Percentiles rank a stretch among this genome's conserved stretches.
Conservation (phyloP, 2,113 vertebrate species). For the Bubo scandiacus region DNA sequence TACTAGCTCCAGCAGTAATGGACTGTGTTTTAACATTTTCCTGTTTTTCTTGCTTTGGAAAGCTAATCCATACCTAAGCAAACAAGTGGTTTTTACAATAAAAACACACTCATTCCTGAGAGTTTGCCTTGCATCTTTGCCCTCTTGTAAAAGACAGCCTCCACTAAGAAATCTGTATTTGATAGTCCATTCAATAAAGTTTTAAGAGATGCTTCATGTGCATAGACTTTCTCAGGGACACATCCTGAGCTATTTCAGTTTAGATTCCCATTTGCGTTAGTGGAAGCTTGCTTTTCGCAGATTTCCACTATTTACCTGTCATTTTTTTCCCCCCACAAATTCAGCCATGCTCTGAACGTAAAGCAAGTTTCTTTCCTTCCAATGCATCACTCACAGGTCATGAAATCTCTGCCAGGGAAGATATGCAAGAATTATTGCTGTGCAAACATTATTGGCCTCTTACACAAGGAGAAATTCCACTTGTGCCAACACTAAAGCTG, state of each 20-base stretch:
- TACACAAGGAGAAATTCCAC: background rate
- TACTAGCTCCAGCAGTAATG: background rate
- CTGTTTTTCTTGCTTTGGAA: background rate
- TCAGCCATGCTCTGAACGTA: background rate
- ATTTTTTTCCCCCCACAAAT: background rate
- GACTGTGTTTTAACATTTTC: background rate
- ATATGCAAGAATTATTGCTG: background rate
- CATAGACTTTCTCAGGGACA: background rate
- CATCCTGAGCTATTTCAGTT: background rate
- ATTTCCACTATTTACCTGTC: background rate
- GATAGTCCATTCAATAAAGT: background rate
- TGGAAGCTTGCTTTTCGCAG: background rate
- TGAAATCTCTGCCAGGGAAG: background rate
- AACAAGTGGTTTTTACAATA: background rate
- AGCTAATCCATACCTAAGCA: background rate
- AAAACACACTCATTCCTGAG: background rate
- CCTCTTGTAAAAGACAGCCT: background rate
- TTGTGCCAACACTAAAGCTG: background rate
- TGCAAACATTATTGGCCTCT: background rate
- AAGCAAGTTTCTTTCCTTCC: background rate
- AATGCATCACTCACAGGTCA: background rate
- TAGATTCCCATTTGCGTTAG: background rate
- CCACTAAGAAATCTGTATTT: background rate
- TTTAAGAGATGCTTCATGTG: background rate
- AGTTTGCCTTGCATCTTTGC: background rate